Conservation (phyloP, 2,113 vertebrate species). For the Apteryx mantelli region DNA sequence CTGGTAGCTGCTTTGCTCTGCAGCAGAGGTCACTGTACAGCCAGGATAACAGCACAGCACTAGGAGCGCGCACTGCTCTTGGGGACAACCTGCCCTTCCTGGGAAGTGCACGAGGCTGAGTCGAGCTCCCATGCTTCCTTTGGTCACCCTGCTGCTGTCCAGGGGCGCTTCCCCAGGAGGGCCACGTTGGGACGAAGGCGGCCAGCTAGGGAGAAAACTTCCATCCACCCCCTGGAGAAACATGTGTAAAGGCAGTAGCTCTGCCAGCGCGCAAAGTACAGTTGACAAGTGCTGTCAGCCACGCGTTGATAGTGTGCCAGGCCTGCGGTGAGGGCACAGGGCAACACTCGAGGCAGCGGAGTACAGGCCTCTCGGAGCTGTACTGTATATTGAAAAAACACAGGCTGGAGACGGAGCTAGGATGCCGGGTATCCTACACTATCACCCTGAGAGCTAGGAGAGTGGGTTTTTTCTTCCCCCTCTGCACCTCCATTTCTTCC, state of each 20-base stretch:
- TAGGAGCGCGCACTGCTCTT: rapidly evolving
- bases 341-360: not conserved
- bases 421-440: not conserved
- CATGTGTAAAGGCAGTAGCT: not conserved
- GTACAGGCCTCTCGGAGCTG: not conserved
- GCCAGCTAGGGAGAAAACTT: rapidly evolving
- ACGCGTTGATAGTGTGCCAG: rapidly evolving
- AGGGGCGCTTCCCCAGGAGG: rapidly evolving
- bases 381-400: rapidly evolving
- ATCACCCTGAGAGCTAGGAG: not conserved
- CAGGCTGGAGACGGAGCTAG: not conserved
- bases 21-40: conserved; percentile 37
- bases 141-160: not conserved
- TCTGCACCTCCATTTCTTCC: not conserved
- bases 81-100: not conserved
- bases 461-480: not conserved
- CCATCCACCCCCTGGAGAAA: not conserved
- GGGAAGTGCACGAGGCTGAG: rapidly evolving
- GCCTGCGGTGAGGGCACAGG: not conserved
- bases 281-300: not conserved
- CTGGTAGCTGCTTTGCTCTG: not conserved
- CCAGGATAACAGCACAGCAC: not conserved
- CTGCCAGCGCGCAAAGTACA: rapidly evolving
- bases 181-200: not conserved
- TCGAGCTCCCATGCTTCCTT: not conserved